Conservation (phyloP, 2,888 invertebrate genomes). For the Hirudinaria manillensis region DNA sequence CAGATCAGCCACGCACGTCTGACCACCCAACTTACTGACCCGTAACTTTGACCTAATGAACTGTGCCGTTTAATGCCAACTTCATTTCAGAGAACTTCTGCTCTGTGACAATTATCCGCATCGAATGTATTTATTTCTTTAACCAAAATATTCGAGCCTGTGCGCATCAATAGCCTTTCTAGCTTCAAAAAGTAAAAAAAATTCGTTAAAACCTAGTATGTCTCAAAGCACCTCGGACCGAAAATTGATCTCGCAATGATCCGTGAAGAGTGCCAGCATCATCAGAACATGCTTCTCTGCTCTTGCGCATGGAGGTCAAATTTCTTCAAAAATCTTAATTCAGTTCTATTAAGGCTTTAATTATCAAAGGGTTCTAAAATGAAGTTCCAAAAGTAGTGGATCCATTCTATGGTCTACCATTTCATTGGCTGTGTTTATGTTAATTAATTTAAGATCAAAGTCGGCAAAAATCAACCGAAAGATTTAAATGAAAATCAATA, state of each 20-base stretch:
- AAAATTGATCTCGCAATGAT: constrained; percentile 13
- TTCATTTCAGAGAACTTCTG: constrained; percentile 9
- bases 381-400: no score
- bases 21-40: constrained; percentile 24
- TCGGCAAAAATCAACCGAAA: no score
- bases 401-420: no score
- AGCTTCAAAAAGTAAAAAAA: neutral
- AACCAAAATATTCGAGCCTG: no score
- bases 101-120: neutral
- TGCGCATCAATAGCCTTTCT: no score
- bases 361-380: no score
- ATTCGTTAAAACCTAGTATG: neutral
- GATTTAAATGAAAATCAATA: no score
- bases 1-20: constrained; percentile 16
- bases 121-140: neutral
- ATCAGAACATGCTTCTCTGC: constrained; percentile 15
- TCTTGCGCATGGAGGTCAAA: constrained; percentile 14
- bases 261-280: constrained; percentile 14
- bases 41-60: constrained; percentile 9
- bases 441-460: no score
- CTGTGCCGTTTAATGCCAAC: constrained; percentile 12
- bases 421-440: no score
- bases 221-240: neutral
- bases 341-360: no score
- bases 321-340: no score